phyloP scores from a whole-genome alignment of 2,797 vertebrate genomes.

The Taeniopygia guttata region DNA sequence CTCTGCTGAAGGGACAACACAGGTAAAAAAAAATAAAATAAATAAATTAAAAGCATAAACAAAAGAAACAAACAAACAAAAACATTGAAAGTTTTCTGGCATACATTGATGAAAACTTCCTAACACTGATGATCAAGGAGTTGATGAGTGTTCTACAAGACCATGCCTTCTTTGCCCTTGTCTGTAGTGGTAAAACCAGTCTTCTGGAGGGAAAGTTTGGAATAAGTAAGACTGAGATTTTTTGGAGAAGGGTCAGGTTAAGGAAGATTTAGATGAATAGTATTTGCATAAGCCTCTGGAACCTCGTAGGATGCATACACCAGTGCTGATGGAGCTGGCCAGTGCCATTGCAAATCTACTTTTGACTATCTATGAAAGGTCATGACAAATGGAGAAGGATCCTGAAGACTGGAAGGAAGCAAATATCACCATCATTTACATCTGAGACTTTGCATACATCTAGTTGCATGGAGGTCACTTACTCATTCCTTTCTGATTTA shows the following conservation, averaged over 20 bases:
- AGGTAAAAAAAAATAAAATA: too few relatives aligned
- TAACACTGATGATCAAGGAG: background rate
- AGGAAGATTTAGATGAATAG: background rate
- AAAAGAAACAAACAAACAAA: too few relatives aligned
- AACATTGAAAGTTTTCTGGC: background rate
- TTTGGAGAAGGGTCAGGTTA: background rate
- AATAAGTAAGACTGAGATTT: background rate
- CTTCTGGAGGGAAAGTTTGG: background rate
- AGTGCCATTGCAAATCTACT: background rate
- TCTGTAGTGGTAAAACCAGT: background rate
- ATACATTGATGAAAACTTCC: background rate
- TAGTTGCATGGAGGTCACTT: background rate
- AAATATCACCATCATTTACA: background rate
- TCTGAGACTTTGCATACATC: background rate
- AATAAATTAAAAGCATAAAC: rapidly evolving
- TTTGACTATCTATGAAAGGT: background rate
- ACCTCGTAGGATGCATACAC: background rate
- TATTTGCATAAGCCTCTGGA: background rate
- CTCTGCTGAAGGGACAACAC: too few relatives aligned
- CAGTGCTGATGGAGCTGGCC: too few relatives aligned
- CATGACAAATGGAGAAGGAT: background rate
- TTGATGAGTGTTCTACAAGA: background rate
- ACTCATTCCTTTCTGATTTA: background rate
- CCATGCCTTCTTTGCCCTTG: background rate
- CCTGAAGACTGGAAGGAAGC: background rate